These are phyloP conservation scores for Cricetomys ansorgei DNA, from an alignment of 2,113 vertebrate genomes.

Conservation along the genomic window DNA sequence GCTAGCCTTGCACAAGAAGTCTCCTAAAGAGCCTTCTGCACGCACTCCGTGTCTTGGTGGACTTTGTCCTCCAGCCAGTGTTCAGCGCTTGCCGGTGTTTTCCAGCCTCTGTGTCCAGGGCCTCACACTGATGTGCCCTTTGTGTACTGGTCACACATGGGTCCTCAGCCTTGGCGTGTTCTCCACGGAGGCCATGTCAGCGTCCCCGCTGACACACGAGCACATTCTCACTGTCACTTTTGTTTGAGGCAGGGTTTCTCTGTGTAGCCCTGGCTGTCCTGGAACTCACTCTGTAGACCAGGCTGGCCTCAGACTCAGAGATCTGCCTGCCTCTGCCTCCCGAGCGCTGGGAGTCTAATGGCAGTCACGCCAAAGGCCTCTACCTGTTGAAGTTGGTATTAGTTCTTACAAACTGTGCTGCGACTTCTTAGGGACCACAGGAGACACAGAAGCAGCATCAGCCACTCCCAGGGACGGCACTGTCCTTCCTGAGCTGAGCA, in stretches of 20 bases:
- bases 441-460: conserved; percentile 79
- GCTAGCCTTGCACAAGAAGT: not conserved
- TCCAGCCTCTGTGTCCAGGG: not conserved
- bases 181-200: not conserved
- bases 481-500: not conserved
- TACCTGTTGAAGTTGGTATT: conserved; percentile 92
- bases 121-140: not conserved
- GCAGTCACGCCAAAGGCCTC: conserved; percentile 95
- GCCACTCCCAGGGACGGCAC: not conserved
- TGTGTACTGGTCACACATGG: not conserved
- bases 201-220: too few relatives aligned
- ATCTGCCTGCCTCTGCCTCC: not conserved
- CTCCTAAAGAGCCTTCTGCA: too few relatives aligned
- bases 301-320: not conserved
- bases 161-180: not conserved
- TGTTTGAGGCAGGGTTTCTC: not conserved
- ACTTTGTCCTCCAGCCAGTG: not conserved
- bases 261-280: not conserved
- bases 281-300: not conserved
- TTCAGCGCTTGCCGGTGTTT: not conserved
- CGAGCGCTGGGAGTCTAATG: conserved; percentile 85
- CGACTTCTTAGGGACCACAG: conserved; percentile 95
- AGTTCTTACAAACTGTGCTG: conserved; percentile 96
- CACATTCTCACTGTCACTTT: not conserved
- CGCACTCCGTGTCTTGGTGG: too few relatives aligned